phyloP scores from a whole-genome alignment of 1,140 invertebrate species.

The Drepana arcuata region DNA sequence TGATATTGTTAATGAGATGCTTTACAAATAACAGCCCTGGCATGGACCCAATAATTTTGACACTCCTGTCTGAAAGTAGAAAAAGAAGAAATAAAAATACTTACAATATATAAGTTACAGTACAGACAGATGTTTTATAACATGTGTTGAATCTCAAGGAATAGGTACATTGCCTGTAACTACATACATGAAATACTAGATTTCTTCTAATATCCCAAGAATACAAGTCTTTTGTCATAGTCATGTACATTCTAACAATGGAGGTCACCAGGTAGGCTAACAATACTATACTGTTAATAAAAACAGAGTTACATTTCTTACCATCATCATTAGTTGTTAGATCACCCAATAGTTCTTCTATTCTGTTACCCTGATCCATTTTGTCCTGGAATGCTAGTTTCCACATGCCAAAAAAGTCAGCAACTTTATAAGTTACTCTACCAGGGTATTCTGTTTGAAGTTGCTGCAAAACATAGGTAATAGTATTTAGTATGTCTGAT shows the following conservation, averaged over 20 bases:
- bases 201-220: background rate
- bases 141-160: background rate
- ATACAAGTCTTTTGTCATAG: background rate
- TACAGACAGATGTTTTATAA: background rate
- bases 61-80: slow-evolving; percentile 48
- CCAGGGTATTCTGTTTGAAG: slow-evolving; percentile 36
- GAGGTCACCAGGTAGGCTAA: too few relatives aligned
- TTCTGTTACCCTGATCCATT: slow-evolving; percentile 70
- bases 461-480: slow-evolving; percentile 39
- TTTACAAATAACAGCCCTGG: slow-evolving; percentile 69
- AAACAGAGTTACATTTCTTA: slow-evolving; percentile 10
- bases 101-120: background rate
- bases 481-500: too few relatives aligned
- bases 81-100: slow-evolving; percentile 1
- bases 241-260: background rate
- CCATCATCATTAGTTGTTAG: slow-evolving; percentile 49
- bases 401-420: slow-evolving; percentile 72
- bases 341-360: slow-evolving; percentile 59
- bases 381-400: slow-evolving; percentile 73
- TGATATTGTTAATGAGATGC: slow-evolving; percentile 72
- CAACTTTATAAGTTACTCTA: slow-evolving; percentile 45
- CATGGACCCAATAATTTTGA: slow-evolving; percentile 71
- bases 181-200: background rate
- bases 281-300: slow-evolving; percentile 1
- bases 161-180: background rate